These are phyloP conservation scores for Lasiurus cinereus DNA, from an alignment of 2,113 vertebrate genomes.

Conservation along the genomic window DNA sequence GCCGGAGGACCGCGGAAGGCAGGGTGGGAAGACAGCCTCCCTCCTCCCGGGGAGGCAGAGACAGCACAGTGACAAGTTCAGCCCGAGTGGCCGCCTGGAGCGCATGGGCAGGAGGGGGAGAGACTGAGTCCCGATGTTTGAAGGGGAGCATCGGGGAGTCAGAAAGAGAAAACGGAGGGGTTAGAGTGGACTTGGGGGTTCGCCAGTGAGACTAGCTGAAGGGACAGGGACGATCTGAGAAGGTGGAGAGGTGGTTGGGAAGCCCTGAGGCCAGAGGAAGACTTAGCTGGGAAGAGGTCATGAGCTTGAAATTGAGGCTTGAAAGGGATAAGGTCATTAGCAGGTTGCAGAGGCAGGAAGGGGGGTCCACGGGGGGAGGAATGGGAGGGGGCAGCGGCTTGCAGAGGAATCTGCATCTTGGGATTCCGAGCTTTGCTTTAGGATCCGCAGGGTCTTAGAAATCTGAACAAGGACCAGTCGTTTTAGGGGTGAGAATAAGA, in stretches of 20 bases:
- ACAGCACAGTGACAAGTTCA: neutral
- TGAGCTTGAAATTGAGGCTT: conserved; percentile 44
- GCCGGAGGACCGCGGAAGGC: neutral
- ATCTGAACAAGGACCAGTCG: neutral
- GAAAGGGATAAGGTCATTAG: neutral
- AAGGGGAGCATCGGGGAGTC: neutral
- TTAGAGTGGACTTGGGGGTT: neutral
- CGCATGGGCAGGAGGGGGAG: neutral
- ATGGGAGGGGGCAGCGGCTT: neutral
- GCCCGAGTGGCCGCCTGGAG: neutral
- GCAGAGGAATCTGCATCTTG: neutral
- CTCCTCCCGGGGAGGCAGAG: neutral
- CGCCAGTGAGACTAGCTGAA: neutral
- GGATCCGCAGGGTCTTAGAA: neutral
- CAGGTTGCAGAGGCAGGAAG: neutral
- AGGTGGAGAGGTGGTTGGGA: neutral
- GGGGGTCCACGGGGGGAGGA: neutral
- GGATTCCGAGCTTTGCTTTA: neutral
- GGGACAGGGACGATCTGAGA: neutral
- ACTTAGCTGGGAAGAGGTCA: neutral
- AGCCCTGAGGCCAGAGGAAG: neutral
- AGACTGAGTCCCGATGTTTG: too few species aligned
- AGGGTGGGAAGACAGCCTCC: neutral
- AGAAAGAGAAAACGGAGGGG: neutral
- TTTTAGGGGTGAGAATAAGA: neutral